A percentile compares a stretch with the other conserved stretches of the same genome.
phyloP scores from a whole-genome alignment of 2,797 vertebrate genomes.

The Orientallactaga sibirica region DNA sequence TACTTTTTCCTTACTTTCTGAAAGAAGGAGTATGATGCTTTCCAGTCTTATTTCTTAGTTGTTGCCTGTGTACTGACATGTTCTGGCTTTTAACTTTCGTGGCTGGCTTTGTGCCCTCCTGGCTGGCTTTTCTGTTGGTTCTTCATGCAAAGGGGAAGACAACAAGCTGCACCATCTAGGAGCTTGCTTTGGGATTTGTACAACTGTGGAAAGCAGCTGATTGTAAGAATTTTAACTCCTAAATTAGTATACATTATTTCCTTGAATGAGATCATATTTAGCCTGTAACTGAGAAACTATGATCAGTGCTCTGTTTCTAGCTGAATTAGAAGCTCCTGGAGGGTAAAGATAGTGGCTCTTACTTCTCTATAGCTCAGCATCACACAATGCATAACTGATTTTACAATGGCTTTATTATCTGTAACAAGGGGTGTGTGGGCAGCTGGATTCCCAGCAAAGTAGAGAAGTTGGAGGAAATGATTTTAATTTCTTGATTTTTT shows the following conservation, averaged over 20 bases:
- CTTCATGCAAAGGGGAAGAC: conserved; percentile 58
- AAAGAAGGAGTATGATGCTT: conserved; percentile 9
- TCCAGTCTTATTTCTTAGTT: conserved; percentile 46
- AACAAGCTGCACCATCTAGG: conserved; percentile 46
- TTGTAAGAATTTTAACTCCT: conserved; percentile 54
- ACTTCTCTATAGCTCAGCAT: not conserved
- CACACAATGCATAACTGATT: not conserved
- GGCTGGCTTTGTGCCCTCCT: conserved; percentile 38
- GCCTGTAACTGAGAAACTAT: not conserved
- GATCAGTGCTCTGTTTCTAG: not conserved
- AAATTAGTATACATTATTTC: conserved; percentile 29
- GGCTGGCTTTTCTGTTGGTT: conserved; percentile 56
- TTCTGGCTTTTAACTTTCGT: conserved; percentile 61
- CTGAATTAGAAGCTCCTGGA: conserved; percentile 28
- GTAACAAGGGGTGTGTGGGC: not conserved
- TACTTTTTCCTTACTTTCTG: conserved; percentile 37
- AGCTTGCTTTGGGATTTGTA: conserved; percentile 35
- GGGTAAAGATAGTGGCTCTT: not conserved
- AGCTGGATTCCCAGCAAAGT: conserved; percentile 3
- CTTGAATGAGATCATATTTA: not conserved
- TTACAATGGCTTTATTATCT: not conserved
- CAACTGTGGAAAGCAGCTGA: conserved; percentile 27
- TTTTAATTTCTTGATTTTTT: conserved; percentile 27
- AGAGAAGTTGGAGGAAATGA: not conserved
- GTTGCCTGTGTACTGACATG: not conserved